These are phyloP conservation scores for Anorthoa munda DNA, from an alignment of 2,888 invertebrate species.

Conservation along the genomic window DNA sequence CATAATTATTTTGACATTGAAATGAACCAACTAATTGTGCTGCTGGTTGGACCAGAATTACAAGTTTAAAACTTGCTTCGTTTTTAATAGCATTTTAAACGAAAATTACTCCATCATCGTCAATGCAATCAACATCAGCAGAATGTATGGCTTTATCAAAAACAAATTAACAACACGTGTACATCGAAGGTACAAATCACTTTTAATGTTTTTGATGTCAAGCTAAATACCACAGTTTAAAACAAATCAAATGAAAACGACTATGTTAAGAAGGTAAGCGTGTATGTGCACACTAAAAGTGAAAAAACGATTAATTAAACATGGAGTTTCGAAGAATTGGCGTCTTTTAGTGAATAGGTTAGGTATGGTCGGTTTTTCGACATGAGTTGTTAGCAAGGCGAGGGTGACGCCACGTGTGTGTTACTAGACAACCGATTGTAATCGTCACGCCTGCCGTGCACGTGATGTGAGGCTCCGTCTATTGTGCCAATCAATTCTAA, in stretches of 20 bases:
- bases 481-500: conserved; percentile 74
- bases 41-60: conserved; percentile 17
- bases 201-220: background rate
- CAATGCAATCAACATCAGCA: conserved; percentile 14
- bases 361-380: conserved; percentile 57
- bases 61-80: conserved; percentile 1
- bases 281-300: conserved; percentile 25
- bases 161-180: conserved; percentile 6
- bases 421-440: conserved; percentile 68
- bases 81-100: conserved; percentile 6
- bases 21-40: background rate
- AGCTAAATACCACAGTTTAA: background rate
- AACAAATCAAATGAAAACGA: conserved; percentile 20
- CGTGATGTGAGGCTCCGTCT: conserved; percentile 69
- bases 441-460: conserved; percentile 65
- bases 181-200: background rate
- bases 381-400: conserved; percentile 72
- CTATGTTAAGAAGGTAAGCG: background rate
- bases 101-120: conserved; percentile 11
- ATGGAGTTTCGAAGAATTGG: conserved; percentile 37
- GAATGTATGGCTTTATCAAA: conserved; percentile 5
- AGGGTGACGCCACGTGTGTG: conserved; percentile 71
- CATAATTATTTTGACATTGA: background rate
- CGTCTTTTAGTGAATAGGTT: conserved; percentile 60
- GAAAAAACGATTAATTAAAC: conserved; percentile 43